Percentiles rank a stretch among this genome's conserved stretches.
These are phyloP conservation scores for Sphenopsis melanotis DNA, from an alignment of 2,797 vertebrate species.

Conservation along the genomic window DNA sequence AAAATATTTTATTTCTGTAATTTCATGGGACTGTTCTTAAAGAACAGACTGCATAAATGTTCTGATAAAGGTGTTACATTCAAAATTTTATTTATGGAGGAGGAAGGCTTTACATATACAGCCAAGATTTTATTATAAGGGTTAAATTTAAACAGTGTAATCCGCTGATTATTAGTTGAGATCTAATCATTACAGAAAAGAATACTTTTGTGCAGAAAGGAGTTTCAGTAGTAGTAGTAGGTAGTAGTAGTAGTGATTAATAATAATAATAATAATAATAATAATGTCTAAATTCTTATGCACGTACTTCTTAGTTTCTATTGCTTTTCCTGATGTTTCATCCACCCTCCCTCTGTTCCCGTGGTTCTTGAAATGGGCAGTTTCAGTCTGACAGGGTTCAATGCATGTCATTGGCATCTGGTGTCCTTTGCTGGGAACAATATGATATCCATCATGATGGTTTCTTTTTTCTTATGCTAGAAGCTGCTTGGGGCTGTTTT, in stretches of 20 bases:
- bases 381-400: background rate
- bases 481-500: background rate
- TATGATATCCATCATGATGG: background rate
- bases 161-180: background rate
- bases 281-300: background rate
- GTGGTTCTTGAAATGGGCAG: fast-evolving
- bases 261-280: too few species aligned
- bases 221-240: background rate
- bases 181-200: background rate
- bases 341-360: background rate
- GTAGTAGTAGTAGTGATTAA: background rate
- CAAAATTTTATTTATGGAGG: background rate
- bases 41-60: background rate
- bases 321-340: background rate
- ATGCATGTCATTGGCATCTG: background rate
- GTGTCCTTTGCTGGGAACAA: background rate
- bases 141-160: background rate
- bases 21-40: background rate
- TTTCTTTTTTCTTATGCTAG: background rate
- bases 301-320: background rate
- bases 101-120: background rate
- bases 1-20: background rate
- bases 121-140: background rate
- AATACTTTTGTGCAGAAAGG: background rate
- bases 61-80: background rate